Evolutionary conservation across 2,888 invertebrate genomes (phyloP).

Genomic region (Lasioglossum villosulum): DNA sequence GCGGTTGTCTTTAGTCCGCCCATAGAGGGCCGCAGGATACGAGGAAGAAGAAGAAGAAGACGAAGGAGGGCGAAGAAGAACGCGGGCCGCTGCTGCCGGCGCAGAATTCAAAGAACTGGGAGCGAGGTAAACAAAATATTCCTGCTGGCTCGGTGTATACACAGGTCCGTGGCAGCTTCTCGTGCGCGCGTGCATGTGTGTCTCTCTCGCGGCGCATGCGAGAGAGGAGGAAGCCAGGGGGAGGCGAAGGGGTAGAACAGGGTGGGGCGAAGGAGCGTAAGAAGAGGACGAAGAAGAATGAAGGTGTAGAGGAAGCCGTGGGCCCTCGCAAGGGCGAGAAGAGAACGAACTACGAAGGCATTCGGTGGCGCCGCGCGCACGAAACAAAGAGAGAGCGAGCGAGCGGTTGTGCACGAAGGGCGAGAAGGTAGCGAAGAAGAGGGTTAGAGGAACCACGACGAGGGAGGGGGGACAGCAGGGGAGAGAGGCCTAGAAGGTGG

Average conservation of each 20-base stretch:
- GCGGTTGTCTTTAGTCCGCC: conserved; percentile 46
- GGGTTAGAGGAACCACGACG: neutral
- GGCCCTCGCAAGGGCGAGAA: conserved; percentile 48
- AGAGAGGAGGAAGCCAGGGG: neutral
- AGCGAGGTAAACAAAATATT: conserved; percentile 84
- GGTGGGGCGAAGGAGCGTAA: conserved; percentile 35
- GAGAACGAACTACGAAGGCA: conserved; percentile 60
- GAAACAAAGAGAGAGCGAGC: conserved; percentile 30
- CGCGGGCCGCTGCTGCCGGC: conserved; percentile 68
- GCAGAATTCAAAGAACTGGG: conserved; percentile 82
- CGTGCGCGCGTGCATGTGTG: conserved; percentile 30
- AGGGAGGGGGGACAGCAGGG: neutral
- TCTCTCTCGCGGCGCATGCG: neutral
- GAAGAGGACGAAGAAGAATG: conserved; percentile 47
- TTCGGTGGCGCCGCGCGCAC: conserved; percentile 70
- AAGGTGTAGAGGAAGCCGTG: conserved; percentile 36
- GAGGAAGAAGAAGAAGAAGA: conserved; percentile 38
- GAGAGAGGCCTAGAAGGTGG: conserved; percentile 29
- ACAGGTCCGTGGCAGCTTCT: conserved; percentile 40
- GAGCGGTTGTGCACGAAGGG: conserved; percentile 31
- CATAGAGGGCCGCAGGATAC: conserved; percentile 46
- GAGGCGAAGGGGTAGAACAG: neutral
- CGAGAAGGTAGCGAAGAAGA: conserved; percentile 54
- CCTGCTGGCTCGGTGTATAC: conserved; percentile 72
- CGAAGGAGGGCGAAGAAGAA: conserved; percentile 39